Conservation (phyloP, 2,797 vertebrate species). For the Corythornis leucogaster region DNA sequence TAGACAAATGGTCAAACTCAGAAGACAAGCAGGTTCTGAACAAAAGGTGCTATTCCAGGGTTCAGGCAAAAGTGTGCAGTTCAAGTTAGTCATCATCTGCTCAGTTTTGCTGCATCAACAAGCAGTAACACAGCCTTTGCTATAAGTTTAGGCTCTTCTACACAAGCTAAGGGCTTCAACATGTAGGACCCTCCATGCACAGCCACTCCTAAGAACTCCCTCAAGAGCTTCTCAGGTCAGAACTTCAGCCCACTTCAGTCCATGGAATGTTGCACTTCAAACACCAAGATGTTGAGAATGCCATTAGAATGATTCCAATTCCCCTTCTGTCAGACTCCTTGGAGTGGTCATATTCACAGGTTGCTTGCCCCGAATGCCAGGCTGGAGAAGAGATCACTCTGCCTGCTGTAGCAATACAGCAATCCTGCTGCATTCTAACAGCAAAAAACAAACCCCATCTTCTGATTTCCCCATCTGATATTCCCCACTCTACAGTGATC, state of each 20-base stretch:
- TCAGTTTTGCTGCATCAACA: not conserved
- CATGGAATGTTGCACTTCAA: not conserved
- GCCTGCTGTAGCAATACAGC: not conserved
- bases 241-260: not conserved
- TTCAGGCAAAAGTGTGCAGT: not conserved
- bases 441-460: not conserved
- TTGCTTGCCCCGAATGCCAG: not conserved
- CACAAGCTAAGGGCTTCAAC: not conserved
- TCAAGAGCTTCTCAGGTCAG: not conserved
- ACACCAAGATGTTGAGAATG: not conserved
- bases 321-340: not conserved
- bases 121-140: not conserved
- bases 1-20: not conserved
- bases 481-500: not conserved
- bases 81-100: not conserved
- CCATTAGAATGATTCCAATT: not conserved
- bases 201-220: not conserved
- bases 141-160: not conserved
- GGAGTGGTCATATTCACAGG: not conserved
- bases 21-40: not conserved
- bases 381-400: not conserved
- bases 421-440: not conserved
- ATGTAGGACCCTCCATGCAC: not conserved
- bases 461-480: not conserved
- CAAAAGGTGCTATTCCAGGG: not conserved